phyloP scores from a whole-genome alignment of 1,140 invertebrate species.

The Neodiprion virginianus region DNA sequence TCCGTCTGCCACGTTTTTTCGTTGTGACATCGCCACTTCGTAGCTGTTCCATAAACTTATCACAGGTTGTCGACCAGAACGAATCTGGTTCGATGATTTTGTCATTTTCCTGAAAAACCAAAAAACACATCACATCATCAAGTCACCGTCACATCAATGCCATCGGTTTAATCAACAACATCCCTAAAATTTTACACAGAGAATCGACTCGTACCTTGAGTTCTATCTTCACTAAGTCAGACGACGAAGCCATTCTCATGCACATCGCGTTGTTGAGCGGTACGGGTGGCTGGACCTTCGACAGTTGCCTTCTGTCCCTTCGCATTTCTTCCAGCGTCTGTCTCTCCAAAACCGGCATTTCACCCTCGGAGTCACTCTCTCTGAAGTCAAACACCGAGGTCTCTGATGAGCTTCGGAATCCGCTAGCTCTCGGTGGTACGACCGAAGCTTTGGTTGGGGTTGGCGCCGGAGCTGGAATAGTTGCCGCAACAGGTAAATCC shows the following conservation, averaged over 20 bases:
- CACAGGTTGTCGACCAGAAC: constrained; percentile 71
- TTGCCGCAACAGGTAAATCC: constrained; percentile 46
- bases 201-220: constrained; percentile 42
- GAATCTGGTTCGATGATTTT: constrained; percentile 58
- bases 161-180: constrained; percentile 1
- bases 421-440: constrained; percentile 57
- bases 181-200: neutral
- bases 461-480: constrained; percentile 37
- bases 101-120: constrained; percentile 48
- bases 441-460: constrained; percentile 31
- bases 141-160: neutral
- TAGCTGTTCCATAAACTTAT: constrained; percentile 75
- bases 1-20: constrained; percentile 64
- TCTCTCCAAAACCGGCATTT: constrained; percentile 66
- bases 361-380: constrained; percentile 66
- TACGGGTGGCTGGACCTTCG: constrained; percentile 58
- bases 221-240: constrained; percentile 54
- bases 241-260: constrained; percentile 47
- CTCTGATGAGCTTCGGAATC: constrained; percentile 67
- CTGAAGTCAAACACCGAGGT: constrained; percentile 71
- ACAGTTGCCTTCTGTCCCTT: constrained; percentile 61
- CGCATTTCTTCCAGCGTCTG: constrained; percentile 66
- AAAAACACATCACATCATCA: constrained; percentile 7
- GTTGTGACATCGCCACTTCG: constrained; percentile 60
- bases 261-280: constrained; percentile 58